phyloP scores from a whole-genome alignment of 2,797 vertebrate genomes.

The Antrozous pallidus region DNA sequence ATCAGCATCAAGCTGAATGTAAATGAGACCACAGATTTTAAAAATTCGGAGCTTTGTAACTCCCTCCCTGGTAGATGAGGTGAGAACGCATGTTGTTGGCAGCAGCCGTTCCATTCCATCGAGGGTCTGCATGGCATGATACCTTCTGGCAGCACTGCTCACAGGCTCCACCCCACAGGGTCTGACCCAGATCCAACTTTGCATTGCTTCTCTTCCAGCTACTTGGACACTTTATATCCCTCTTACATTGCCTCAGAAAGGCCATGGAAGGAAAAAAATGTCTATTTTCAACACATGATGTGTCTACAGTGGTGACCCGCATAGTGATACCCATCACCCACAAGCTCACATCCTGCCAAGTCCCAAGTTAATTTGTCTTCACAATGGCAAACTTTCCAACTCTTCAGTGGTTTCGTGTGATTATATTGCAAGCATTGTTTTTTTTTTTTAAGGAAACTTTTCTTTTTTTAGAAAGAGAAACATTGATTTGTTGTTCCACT shows the following conservation, averaged over 20 bases:
- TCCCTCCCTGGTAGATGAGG: neutral
- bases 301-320: neutral
- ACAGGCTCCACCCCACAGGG: neutral
- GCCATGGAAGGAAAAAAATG: neutral
- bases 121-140: neutral
- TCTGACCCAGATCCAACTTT: neutral
- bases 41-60: neutral
- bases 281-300: neutral
- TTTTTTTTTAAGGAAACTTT: neutral
- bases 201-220: neutral
- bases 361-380: neutral
- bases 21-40: neutral
- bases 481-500: neutral
- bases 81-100: conserved; percentile 11
- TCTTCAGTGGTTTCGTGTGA: neutral
- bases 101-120: neutral
- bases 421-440: neutral
- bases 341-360: neutral
- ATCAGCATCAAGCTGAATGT: neutral
- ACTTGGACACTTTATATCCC: neutral
- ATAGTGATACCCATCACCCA: neutral
- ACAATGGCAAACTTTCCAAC: neutral
- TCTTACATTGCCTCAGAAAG: neutral
- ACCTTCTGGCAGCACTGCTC: neutral
- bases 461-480: neutral